Conservation (phyloP, 2,113 vertebrate species). For the Mormyrus lacerda region DNA sequence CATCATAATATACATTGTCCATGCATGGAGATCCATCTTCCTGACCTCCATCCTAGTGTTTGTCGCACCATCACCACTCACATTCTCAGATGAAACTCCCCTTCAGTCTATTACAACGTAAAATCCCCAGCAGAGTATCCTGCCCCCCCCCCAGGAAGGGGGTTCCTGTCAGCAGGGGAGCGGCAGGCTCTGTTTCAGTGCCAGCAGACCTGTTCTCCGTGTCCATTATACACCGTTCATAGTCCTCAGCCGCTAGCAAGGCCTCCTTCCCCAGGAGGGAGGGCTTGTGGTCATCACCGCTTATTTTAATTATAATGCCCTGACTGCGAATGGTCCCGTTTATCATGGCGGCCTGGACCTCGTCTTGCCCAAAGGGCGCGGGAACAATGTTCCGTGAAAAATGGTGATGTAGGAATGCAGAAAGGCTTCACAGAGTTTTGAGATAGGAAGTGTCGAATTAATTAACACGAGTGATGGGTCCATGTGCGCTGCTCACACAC, state of each 20-base stretch:
- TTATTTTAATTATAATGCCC: constrained; percentile 12
- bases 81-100: neutral
- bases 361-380: neutral
- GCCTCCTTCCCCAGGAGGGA: neutral
- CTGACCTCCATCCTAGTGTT: neutral
- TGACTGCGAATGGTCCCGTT: neutral
- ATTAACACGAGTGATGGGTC: constrained; percentile 54
- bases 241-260: neutral
- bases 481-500: constrained; percentile 15
- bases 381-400: constrained; percentile 18
- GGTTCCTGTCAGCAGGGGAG: neutral
- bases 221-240: neutral
- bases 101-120: neutral
- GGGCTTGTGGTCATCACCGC: neutral
- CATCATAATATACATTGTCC: neutral
- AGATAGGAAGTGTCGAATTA: constrained; percentile 60
- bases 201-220: neutral
- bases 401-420: constrained; percentile 30
- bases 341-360: neutral
- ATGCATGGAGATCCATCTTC: neutral
- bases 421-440: constrained; percentile 44
- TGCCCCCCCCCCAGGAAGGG: neutral
- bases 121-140: neutral
- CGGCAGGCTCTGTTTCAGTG: neutral
- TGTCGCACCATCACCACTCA: neutral